These are phyloP conservation scores for Gonioctena quinquepunctata DNA, from an alignment of 1,140 invertebrate species.

Conservation along the genomic window DNA sequence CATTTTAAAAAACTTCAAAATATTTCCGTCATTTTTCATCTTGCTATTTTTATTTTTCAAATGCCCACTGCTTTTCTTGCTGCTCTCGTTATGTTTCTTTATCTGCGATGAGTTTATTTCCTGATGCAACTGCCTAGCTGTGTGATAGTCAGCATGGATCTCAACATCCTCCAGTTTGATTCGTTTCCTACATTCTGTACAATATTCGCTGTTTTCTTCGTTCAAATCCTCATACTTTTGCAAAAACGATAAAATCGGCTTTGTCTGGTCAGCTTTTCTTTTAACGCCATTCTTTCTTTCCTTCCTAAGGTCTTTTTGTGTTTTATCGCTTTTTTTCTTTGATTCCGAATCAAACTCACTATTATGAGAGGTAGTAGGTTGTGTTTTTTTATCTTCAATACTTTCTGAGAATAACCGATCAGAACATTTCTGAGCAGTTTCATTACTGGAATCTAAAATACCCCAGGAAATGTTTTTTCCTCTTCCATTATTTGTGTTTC, in stretches of 20 bases:
- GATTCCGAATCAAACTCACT: no score
- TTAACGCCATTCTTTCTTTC: background rate
- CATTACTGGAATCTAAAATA: no score
- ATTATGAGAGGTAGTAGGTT: no score
- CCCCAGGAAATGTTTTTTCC: no score
- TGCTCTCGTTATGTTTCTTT: background rate
- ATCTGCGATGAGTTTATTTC: slow-evolving; percentile 48
- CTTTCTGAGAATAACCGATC: no score
- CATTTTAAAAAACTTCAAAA: background rate
- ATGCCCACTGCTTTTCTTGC: background rate
- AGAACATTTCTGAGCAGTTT: no score
- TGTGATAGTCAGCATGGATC: slow-evolving; percentile 73
- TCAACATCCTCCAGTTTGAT: slow-evolving; percentile 62
- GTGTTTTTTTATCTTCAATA: no score
- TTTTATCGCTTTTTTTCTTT: no score
- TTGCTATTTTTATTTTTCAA: background rate
- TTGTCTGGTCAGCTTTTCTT: background rate
- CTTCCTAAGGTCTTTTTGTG: no score
- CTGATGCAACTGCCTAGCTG: slow-evolving; percentile 68
- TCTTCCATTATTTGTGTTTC: no score
- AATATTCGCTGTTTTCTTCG: slow-evolving; percentile 28
- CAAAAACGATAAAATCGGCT: background rate
- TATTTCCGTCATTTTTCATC: background rate
- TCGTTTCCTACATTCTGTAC: slow-evolving; percentile 61
- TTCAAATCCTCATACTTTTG: slow-evolving; percentile 2